Base-by-base conservation (phyloP, 1,140 invertebrate species). In the Bombus haemorrhoidalis region DNA sequence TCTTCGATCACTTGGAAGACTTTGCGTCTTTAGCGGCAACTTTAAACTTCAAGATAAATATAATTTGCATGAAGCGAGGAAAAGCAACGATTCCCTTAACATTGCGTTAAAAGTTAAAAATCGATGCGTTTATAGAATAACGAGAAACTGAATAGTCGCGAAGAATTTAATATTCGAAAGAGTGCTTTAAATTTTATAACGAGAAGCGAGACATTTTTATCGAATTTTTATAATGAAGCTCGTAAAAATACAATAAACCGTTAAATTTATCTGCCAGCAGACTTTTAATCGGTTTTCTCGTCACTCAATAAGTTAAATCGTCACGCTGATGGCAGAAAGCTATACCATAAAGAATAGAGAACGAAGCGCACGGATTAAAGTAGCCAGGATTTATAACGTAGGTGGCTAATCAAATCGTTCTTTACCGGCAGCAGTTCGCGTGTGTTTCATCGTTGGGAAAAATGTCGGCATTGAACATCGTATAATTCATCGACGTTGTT, bases 321-420 rank as follows among this genome's bases (percentile, higher is more conserved):
- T 72, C 69, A 41, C 4, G 69, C 12, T 41, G 69, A 39, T 2
- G 13, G 39, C 34, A 39, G 34, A 32, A 53, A 22, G 47, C 47
- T 53, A 53, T 53, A 53, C 32, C 25, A 43, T 80, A 80, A 80
- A 80, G 32, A 80, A 80, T 32, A 43, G 32, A 12, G 12, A 34
- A 47, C 41, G 43, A 53, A 22, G 43, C 34, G 10, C 34, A 2
- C 28, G 66, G 62, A 80, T 69, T 68, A 80, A 80, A 69, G 66
- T 53, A 69, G 59, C 39, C 32, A 22, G 32, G 66, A 80, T 80
- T 80, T 69, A 80, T 43, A 43, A 13, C 6, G 12, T 43, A 69
- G 64, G 15, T 34, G 77, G 77, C 25, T 80, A 80, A 80, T 80
- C 64, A 66, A 80, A 80, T 80, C 68, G 77, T 69, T 69, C 77